Evolutionary conservation across 2,113 vertebrate genomes (phyloP).

Genomic region (Hippolais icterina): DNA sequence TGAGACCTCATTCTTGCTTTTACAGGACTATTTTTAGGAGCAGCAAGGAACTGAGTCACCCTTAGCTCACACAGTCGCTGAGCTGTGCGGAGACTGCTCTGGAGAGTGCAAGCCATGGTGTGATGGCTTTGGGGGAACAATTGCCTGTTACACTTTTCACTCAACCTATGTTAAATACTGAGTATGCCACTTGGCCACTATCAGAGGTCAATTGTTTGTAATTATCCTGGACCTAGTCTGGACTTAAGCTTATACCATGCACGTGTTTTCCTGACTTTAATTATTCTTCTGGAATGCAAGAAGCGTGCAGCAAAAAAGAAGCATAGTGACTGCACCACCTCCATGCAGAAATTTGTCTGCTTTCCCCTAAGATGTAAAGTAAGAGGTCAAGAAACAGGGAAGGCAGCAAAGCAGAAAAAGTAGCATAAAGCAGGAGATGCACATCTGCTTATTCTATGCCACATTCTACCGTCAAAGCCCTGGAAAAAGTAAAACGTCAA

Average conservation of each 20-base stretch:
- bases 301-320: not conserved
- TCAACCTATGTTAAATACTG: not conserved
- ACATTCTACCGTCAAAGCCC: conserved; percentile 8
- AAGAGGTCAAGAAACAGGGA: not conserved
- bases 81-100: not conserved
- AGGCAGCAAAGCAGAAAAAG: not conserved
- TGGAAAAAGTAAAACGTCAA: conserved; percentile 1
- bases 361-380: not conserved
- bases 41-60: not conserved
- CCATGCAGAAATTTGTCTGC: not conserved
- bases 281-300: not conserved
- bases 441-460: not conserved
- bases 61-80: not conserved
- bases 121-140: not conserved
- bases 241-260: not conserved
- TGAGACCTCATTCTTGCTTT: not conserved
- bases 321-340: not conserved
- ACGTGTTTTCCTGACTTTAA: not conserved
- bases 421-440: not conserved
- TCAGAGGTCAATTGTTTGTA: not conserved
- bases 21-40: not conserved
- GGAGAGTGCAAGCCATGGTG: not conserved
- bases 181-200: rapidly evolving
- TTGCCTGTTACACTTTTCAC: not conserved
- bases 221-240: not conserved